Percentiles rank a stretch among this genome's conserved stretches.
phyloP scores from a whole-genome alignment of 2,797 vertebrate genomes.

The Eulemur mongoz region DNA sequence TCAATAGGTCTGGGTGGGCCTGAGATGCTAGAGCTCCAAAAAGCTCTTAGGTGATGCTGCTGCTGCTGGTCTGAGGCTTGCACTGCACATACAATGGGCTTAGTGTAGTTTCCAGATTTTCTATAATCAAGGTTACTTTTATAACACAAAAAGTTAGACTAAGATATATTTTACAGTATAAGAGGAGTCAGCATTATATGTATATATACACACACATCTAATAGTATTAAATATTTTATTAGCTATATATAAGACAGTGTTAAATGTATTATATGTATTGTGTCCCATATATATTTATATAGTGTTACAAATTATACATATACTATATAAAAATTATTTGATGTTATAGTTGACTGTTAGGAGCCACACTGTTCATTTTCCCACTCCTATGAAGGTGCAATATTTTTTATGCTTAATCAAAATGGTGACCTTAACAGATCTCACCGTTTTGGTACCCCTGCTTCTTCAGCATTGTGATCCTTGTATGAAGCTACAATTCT shows the following conservation, averaged over 20 bases:
- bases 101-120: not conserved
- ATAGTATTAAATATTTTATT: not conserved
- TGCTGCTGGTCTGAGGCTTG: not conserved
- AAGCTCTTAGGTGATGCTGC: not conserved
- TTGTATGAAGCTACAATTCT: not conserved
- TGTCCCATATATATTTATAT: not conserved
- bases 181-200: not conserved
- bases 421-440: not conserved
- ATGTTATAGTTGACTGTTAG: not conserved
- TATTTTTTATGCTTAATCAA: not conserved
- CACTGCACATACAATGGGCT: not conserved
- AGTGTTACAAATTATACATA: not conserved
- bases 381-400: not conserved
- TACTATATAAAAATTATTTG: not conserved
- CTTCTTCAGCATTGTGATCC: not conserved
- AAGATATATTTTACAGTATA: not conserved
- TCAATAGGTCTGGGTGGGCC: not conserved
- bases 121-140: not conserved
- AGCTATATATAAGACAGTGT: not conserved
- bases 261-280: not conserved
- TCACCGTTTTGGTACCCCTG: not conserved
- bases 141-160: not conserved
- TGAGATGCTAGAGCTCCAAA: not conserved
- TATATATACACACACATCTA: not conserved
- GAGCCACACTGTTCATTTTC: not conserved